Base-by-base conservation (phyloP, 2,797 vertebrate species). In the Lophius americanus region DNA sequence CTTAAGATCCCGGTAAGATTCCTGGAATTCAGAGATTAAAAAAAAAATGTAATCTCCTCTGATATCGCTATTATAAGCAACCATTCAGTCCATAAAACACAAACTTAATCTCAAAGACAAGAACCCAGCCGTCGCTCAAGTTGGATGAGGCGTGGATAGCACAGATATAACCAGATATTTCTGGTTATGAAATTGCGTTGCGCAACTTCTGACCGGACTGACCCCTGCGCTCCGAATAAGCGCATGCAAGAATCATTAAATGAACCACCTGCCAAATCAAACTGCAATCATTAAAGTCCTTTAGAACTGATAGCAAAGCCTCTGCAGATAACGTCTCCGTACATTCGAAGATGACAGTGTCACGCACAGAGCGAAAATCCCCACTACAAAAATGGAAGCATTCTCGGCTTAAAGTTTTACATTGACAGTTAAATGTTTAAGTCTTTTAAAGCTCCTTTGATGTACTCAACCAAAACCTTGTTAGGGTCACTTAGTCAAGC, bases 151-250 rank as follows among this genome's bases (percentile, higher is more conserved):
- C 0, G 8, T 44, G 23, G 23, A 23, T 23, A 13, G 1, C 0
- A 12, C 49, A 14, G 50, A 33, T n/a, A 4, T 36, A 42, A 9
- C 13, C 5, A 1, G 9, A 11, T 3, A 3, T 44, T 44, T 12
- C 43, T 6, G 38, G 52, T 71, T 63, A 51, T 51, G 7, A 42
- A 60, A 41, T 4, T 0, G n/a, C 39, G 43, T 81, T 57, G 69
- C 0, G 0, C 12, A 60, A 32, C 5, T 0, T 0, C 7, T 39
- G 3, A 4, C 39, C 13, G 1, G 0, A 73, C 1, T 67, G 59
- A 75, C 77, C 76, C 11, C 47, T 84, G 76, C 11, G 13, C 70
- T 47, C 49, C 14, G 44, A 50, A 2, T 68, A 0, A 10, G 0
- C 41, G 46, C 14, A 13, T 47, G 2, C 6, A n/a, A 1, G 2